Percentiles rank a stretch among this genome's conserved stretches.
Conservation (phyloP, 2,113 vertebrate species). For the Uria lomvia region DNA sequence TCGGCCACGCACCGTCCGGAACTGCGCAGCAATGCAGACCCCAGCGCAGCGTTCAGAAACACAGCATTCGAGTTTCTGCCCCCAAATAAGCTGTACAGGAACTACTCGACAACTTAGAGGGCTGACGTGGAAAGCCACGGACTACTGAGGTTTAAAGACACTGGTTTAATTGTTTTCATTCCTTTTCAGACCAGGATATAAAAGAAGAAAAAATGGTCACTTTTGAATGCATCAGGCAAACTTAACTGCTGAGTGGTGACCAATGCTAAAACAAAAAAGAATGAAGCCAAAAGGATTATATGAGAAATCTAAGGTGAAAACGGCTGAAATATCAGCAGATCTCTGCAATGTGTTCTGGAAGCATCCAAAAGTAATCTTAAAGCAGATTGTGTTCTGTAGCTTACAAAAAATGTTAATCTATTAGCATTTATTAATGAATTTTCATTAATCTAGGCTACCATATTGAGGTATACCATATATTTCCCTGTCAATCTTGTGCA, state of each 20-base stretch:
- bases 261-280: neutral
- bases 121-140: neutral
- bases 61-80: neutral
- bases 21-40: neutral
- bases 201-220: neutral
- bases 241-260: neutral
- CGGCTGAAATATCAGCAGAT: neutral
- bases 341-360: neutral
- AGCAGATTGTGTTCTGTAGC: neutral
- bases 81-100: neutral
- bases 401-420: neutral
- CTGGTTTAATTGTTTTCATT: neutral
- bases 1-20: neutral
- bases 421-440: neutral
- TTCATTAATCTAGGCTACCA: neutral
- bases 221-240: neutral
- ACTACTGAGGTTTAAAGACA: neutral
- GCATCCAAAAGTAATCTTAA: neutral
- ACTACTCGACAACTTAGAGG: neutral
- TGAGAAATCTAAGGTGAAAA: neutral
- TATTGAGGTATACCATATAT: accelerated
- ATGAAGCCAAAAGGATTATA: neutral
- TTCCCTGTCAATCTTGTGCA: neutral
- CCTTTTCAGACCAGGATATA: neutral
- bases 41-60: neutral